Evolutionary conservation across 2,797 vertebrate species (phyloP).

Genomic region (Choloepus didactylus): DNA sequence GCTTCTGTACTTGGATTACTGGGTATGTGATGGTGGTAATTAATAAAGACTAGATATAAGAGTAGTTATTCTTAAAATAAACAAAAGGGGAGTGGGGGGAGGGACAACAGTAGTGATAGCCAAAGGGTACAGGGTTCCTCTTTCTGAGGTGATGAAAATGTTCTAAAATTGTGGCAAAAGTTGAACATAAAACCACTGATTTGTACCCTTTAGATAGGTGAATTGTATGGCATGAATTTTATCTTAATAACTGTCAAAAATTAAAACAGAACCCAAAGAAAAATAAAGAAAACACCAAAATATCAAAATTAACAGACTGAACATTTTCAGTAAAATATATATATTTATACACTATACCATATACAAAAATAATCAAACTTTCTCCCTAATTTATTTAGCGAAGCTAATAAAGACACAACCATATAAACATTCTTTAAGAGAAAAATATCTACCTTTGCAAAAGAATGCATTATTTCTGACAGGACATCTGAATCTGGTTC

Average conservation of each 20-base stretch:
- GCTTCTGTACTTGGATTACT: background rate
- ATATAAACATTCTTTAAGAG: background rate
- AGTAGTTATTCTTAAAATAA: background rate
- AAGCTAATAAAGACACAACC: background rate
- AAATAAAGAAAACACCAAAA: background rate
- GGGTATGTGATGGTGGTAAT: background rate
- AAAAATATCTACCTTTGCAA: slow-evolving; percentile 94
- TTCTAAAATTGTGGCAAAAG: too few species aligned
- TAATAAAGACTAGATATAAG: background rate
- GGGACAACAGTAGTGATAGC: too few species aligned
- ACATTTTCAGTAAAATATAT: background rate
- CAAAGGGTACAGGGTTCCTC: too few species aligned
- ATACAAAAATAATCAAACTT: background rate
- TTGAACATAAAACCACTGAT: too few species aligned
- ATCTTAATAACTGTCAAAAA: background rate
- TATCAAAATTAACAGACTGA: background rate
- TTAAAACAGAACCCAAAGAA: background rate
- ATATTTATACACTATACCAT: background rate
- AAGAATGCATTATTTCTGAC: slow-evolving; percentile 99
- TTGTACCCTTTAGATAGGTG: too few species aligned
- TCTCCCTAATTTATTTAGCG: accelerated
- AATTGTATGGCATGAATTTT: too few species aligned
- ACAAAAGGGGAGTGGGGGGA: too few species aligned
- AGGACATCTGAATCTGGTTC: slow-evolving; percentile 98
- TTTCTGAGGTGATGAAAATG: too few species aligned